phyloP scores from a whole-genome alignment of 2,797 vertebrate genomes.

The Pseudochromis fuscus region DNA sequence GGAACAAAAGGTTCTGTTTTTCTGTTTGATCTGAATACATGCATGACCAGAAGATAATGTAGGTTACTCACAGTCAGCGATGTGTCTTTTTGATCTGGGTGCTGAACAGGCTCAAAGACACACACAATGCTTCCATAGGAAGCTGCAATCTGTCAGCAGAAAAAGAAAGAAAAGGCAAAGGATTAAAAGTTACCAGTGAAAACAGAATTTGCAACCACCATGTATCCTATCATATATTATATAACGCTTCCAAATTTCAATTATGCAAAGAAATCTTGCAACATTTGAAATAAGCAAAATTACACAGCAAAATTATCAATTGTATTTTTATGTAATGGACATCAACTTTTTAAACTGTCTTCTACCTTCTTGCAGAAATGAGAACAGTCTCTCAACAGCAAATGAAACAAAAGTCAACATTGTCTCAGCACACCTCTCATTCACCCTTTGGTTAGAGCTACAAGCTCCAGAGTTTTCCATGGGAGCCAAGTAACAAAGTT shows the following conservation, averaged over 20 bases:
- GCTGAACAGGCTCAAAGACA: slow-evolving; percentile 92
- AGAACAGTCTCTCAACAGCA: not conserved
- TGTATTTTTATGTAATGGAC: too few relatives aligned
- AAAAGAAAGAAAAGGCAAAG: slow-evolving; percentile 18
- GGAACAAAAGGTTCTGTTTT: slow-evolving; percentile 22
- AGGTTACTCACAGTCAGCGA: slow-evolving; percentile 85
- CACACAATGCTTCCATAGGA: slow-evolving; percentile 94
- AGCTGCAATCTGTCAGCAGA: slow-evolving; percentile 91
- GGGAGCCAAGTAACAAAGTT: slow-evolving; percentile 24
- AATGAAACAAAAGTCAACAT: slow-evolving; percentile 28
- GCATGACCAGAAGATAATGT: slow-evolving; percentile 21
- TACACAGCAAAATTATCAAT: not conserved
- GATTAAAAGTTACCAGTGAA: not conserved
- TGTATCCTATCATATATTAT: too few relatives aligned
- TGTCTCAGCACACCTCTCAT: slow-evolving; percentile 18
- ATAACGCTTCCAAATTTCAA: too few relatives aligned
- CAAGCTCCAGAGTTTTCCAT: slow-evolving; percentile 17
- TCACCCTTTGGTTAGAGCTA: slow-evolving; percentile 7
- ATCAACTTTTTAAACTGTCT: too few relatives aligned
- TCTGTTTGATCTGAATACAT: slow-evolving; percentile 30
- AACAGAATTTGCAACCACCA: too few relatives aligned
- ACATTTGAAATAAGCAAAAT: not conserved
- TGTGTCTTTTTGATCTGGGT: slow-evolving; percentile 85
- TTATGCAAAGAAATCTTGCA: not conserved
- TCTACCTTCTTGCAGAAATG: too few relatives aligned